Conservation (phyloP, 2,888 invertebrate species). For the Phyllotreta cruciferae region DNA sequence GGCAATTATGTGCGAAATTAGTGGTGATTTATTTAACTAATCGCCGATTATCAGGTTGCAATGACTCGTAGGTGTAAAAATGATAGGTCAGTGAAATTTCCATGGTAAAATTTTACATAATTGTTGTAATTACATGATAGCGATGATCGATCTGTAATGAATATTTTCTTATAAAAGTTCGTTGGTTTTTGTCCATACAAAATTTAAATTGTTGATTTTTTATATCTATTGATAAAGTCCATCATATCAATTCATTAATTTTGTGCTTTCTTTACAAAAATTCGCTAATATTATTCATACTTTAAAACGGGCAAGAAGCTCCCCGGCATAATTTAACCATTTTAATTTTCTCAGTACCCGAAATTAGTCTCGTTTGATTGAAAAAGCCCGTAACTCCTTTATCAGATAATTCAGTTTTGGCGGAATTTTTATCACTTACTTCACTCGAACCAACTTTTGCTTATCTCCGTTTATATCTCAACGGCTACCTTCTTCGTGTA, state of each 20-base stretch:
- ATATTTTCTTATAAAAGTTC: background rate
- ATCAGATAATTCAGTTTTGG: constrained; percentile 15
- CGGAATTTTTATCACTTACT: constrained; percentile 27
- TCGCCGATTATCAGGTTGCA: constrained; percentile 10
- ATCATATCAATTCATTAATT: no score
- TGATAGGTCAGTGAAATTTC: constrained; percentile 21
- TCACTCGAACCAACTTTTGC: constrained; percentile 19
- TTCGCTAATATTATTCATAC: no score
- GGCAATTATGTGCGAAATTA: constrained; percentile 17
- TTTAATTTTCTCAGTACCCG: background rate
- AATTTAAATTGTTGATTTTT: background rate
- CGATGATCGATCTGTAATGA: constrained; percentile 1
- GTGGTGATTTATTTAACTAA: constrained; percentile 15
- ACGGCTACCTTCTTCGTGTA: constrained; percentile 30
- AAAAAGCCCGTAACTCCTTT: constrained; percentile 2
- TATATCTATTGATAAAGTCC: background rate
- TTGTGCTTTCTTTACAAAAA: no score
- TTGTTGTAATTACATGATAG: constrained; percentile 10
- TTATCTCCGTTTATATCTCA: constrained; percentile 26
- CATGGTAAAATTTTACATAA: constrained; percentile 21
- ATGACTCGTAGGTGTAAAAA: constrained; percentile 15
- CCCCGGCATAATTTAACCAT: no score
- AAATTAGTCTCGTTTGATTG: constrained; percentile 3
- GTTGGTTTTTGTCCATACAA: background rate
- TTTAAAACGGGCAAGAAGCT: no score